Base-by-base conservation (phyloP, 2,888 invertebrate genomes). In the Lapara coniferarum region DNA sequence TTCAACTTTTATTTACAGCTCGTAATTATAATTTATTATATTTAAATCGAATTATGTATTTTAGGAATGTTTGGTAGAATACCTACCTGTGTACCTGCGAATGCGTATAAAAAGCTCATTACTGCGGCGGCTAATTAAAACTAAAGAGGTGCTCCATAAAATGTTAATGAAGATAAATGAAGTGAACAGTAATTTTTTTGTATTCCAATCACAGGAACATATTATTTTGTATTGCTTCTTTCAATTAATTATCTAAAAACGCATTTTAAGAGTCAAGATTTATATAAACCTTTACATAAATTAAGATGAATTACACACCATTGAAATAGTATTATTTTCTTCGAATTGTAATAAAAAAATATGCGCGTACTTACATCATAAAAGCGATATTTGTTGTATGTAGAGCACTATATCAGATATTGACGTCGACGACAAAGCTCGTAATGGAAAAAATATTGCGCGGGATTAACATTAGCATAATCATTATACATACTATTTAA, bases 81-180 rank as follows among this genome's bases (percentile, higher is more conserved):
- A 14, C 4, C 55, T 19, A 14, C 19, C 16, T 12, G 63, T 63
- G 46, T 63, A 63, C 63, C 16, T 19, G 49, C 49, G 19, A 49
- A 49, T 46, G 63, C 13, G 63, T 19, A 12, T 7, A 63, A 63
- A 63, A 63, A 63, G 16, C 44, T 63, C 1, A 44, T 7, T 49
- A 63, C 19, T 63, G 63, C 49, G 10, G 16, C 19, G 12, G 49
- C 46, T 63, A 49, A 63, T 63, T 49, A 19, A 46, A 49, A 13
- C 6, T 13, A 13, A 63, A 49, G 63, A 63, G 19, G 63, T 59
- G 46, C 63, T 63, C 13, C 63, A 49, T 46, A 63, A 63, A 63
- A 46, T 19, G 49, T 49, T 63, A 49, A 63, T 49, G 67, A 57
- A 68, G 57, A 57, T 30, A 68, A 30, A 68, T 30, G 49, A 68